Evolutionary conservation across 2,797 vertebrate species (phyloP).

Genomic region (Pelochelys cantorii): DNA sequence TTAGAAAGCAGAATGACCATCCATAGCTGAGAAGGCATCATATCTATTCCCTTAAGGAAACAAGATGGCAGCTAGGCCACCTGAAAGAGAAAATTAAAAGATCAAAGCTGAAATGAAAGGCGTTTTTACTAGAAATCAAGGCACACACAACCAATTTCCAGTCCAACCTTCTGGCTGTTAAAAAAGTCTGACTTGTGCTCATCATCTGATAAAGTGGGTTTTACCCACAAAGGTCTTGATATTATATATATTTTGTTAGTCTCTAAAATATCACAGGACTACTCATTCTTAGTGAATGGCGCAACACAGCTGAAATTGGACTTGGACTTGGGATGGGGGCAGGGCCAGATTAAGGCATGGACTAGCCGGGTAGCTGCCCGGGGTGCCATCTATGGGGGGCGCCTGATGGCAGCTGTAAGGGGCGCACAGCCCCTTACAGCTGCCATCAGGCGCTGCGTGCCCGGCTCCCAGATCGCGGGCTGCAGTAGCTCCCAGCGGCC

Average conservation of each 20-base stretch:
- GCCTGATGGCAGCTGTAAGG: too few relatives aligned
- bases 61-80: accelerated
- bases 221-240: too few relatives aligned
- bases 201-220: too few relatives aligned
- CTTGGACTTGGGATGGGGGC: not conserved
- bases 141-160: not conserved
- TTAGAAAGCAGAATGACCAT: not conserved
- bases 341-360: too few relatives aligned
- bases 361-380: too few relatives aligned
- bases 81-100: accelerated
- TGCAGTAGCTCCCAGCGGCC: too few relatives aligned
- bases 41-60: not conserved
- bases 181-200: not conserved
- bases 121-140: not conserved
- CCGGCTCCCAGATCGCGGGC: too few relatives aligned
- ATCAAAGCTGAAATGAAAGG: accelerated
- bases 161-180: not conserved
- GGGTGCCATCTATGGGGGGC: too few relatives aligned
- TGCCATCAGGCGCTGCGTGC: too few relatives aligned
- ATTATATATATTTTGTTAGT: too few relatives aligned
- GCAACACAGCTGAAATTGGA: not conserved
- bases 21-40: not conserved
- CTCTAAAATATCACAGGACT: too few relatives aligned
- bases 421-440: too few relatives aligned
- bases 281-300: not conserved